Evolutionary conservation across 2,888 invertebrate genomes (phyloP), one percentile per base, ranked within the genome.

Genomic region (Exocentrus adspersus): DNA sequence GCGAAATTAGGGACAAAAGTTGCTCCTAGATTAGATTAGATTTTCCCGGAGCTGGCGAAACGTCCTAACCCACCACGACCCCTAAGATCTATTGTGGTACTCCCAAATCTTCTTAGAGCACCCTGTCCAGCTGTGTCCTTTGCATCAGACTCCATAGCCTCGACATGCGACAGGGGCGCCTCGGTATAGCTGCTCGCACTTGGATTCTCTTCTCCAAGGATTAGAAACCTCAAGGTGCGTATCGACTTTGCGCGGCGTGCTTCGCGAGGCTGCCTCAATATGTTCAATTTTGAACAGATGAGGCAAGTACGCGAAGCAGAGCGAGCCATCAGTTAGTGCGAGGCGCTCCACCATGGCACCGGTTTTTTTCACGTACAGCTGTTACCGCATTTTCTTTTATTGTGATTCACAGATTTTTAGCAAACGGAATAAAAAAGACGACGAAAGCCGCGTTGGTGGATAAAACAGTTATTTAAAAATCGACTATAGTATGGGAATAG

Each of bases 401-500:
- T 28, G 3, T 28, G 28, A 28, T 28, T 28, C 7, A 28, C 7
- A 28, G 5, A 28, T 6, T 28, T 28, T 28, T 28, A 28, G 7
- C n/a, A 28, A 28, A 28, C 3, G 28, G 7, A 28, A 7, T 6
- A 28, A 28, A 28, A 28, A 7, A 3, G 7, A 28, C 28, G 28
- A 28, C 28, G 7, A 7, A 28, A 7, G 7, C 28, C 28, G 28
- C 28, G 28, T 28, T 28, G 28, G 28, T 28, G 28, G 28, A 28
- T 28, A 6, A 28, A 28, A 7, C 28, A 28, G 3, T 28, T 28
- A 28, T 28, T 28, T 28, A 28, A 28, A 28, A 28, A 7, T 7
- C n/a, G 42, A 37, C 41, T 51, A 42, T 51, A 54, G 37, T 51
- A 51, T 50, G 45, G 53, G 14, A 58, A 58, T 46, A 58, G 51